Evolutionary conservation across 92 coral and sea anemone genomes (phyloP), one percentile per base, ranked within the genome.

Genomic region (Metridium senile): DNA sequence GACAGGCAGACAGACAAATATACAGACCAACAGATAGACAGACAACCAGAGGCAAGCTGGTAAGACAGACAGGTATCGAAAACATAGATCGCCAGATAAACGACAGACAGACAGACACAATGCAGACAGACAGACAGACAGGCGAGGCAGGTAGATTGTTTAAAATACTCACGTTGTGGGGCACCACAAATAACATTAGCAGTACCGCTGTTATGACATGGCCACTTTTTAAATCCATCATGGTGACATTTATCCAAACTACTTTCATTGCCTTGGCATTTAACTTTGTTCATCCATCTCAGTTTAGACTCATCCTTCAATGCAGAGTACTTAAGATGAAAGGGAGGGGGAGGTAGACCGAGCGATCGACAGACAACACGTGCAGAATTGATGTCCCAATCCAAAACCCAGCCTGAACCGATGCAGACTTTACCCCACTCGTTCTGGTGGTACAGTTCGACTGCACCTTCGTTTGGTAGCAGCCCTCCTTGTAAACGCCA

Each of bases 101-200:
- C 49, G 49, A 39, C 49, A 4, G 49, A 39, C 49, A 39, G 8
- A 39, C 49, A 39, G 6, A 39, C 6, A 39, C 6, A 39, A 4
- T 39, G 13, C 13, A 39, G 63, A 57, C 63, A 20, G 4, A 26
- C 4, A 57, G 63, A 57, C 8, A 26, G 8, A 20, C 18, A 3
- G 23, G 63, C 18, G 18, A 57, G 22, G 63, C 13, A 39, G n/a
- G n/a, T n/a, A 39, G 13, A 39, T 4, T 39, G 16, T 19, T 4
- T 21, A 54, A 3, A 2, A 54, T 54, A 54, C 68, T 57, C 56
- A 73, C 78, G 49, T 17, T 33, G 9, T 33, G 78, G 78, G 18
- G 9, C 43, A 23, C 78, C 78, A 73, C 78, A 73, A 11, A 58
- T 67, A 1, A 58, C 78, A 13, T 33, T 33, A 57, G 78, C 67